Conservation (phyloP, 2,113 vertebrate species). For the Leucopsar rothschildi region DNA sequence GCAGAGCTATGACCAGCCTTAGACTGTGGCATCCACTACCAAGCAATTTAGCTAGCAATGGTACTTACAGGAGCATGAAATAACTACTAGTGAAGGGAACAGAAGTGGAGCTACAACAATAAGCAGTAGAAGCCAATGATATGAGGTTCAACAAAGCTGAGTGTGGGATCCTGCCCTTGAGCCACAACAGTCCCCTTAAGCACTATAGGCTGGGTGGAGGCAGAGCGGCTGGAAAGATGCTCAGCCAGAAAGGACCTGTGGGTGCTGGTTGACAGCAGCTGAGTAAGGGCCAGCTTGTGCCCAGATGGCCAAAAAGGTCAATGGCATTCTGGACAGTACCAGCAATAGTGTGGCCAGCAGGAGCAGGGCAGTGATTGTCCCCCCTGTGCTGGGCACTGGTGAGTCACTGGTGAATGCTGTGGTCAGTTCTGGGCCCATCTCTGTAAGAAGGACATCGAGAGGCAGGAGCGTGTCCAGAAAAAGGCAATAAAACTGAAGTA, state of each 20-base stretch:
- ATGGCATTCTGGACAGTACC: background rate
- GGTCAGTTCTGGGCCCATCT: background rate
- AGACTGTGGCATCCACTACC: background rate
- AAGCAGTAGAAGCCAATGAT: background rate
- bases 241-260: background rate
- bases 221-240: background rate
- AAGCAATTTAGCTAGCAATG: background rate
- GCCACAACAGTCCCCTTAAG: background rate
- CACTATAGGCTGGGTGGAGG: background rate
- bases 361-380: background rate
- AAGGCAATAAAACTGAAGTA: fast-evolving
- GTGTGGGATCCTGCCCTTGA: background rate
- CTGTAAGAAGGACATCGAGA: background rate
- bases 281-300: background rate
- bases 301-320: background rate
- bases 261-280: background rate
- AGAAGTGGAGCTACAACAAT: background rate
- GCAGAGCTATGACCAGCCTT: background rate
- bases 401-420: background rate
- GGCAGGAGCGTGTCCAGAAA: background rate
- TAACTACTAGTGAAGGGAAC: background rate
- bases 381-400: background rate
- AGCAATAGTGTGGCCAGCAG: background rate
- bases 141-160: background rate
- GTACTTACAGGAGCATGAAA: background rate